A percentile compares a stretch with the other conserved stretches of the same genome.
Conservation (phyloP, 1,140 invertebrate genomes). For the Macrocentrus cingulum region DNA sequence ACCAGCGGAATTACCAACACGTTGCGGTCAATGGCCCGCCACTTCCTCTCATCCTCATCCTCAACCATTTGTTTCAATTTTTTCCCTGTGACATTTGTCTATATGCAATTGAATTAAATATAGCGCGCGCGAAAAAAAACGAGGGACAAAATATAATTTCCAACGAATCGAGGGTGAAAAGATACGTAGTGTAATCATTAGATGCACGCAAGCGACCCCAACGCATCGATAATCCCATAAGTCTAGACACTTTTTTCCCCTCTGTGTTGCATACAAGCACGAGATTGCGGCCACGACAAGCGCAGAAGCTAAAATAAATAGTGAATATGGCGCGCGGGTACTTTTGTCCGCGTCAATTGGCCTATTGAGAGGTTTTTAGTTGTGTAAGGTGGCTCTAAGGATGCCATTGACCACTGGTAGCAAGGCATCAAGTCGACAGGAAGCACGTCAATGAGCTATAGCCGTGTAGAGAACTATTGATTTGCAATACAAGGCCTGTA, state of each 20-base stretch:
- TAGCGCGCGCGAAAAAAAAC: constrained; percentile 1
- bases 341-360: too few relatives aligned
- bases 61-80: too few relatives aligned
- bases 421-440: constrained; percentile 1
- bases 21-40: background rate
- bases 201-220: constrained; percentile 26
- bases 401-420: constrained; percentile 18
- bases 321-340: too few relatives aligned
- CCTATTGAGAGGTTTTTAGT: background rate
- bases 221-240: constrained; percentile 10
- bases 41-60: too few relatives aligned
- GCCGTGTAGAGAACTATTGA: constrained; percentile 34
- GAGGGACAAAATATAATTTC: constrained; percentile 13
- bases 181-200: constrained; percentile 28
- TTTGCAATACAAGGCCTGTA: constrained; percentile 33
- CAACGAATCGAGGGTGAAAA: constrained; percentile 17
- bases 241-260: constrained; percentile 30
- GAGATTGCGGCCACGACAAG: constrained; percentile 2
- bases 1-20: background rate
- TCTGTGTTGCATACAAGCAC: too few relatives aligned
- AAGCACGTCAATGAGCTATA: constrained; percentile 1
- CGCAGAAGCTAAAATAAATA: too few relatives aligned
- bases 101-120: too few relatives aligned
- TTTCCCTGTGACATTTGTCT: too few relatives aligned
- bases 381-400: constrained; percentile 3